phyloP scores from a whole-genome alignment of 2,888 invertebrate species.

The Rotaria socialis region DNA sequence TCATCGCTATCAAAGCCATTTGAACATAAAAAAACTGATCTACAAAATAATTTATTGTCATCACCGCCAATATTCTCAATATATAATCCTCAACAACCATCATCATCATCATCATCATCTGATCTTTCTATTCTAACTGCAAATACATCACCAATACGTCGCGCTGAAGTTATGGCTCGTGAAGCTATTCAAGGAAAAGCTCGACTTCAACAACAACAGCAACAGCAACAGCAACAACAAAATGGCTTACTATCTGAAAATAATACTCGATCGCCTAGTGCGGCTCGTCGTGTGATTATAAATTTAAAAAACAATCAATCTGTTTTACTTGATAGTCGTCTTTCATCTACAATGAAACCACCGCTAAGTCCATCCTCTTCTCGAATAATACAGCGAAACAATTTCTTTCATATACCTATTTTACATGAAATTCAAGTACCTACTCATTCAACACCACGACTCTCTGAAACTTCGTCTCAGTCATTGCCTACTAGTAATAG shows the following conservation, averaged over 20 bases:
- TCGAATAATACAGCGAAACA: background rate
- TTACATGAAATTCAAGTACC: slow-evolving; percentile 9
- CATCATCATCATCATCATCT: background rate
- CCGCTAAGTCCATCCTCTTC: background rate
- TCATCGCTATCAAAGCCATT: background rate
- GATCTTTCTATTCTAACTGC: background rate
- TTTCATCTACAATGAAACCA: background rate
- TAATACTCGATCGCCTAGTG: background rate
- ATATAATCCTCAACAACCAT: background rate
- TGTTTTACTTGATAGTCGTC: background rate
- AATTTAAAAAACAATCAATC: slow-evolving; percentile 34
- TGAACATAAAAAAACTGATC: background rate
- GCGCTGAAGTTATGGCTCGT: slow-evolving; percentile 25
- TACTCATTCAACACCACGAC: background rate
- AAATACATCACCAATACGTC: background rate
- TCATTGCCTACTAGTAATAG: background rate
- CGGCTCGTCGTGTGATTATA: slow-evolving; percentile 21
- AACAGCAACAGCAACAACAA: background rate
- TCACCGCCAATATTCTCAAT: background rate
- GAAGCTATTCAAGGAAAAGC: background rate
- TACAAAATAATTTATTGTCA: background rate
- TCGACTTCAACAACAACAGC: background rate
- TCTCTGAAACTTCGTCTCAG: background rate
- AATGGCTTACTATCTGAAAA: background rate
- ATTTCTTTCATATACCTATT: slow-evolving; percentile 9